Evolutionary conservation across 2,888 invertebrate species (phyloP).

Genomic region (Leptothorax acervorum): DNA sequence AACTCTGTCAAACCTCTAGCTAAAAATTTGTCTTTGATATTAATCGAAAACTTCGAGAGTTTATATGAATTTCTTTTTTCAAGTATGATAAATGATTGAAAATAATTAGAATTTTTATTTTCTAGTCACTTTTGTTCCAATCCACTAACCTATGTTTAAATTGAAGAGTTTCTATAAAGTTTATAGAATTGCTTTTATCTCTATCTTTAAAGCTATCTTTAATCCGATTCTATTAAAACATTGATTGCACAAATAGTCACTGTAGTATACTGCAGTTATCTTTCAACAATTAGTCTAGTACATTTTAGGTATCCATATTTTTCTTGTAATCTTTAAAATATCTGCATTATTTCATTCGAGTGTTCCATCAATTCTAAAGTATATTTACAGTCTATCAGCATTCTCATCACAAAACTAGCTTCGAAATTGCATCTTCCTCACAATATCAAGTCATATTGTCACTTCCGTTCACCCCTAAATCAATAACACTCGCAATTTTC

Average conservation of each 20-base stretch:
- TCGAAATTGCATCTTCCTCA: slow-evolving; percentile 11
- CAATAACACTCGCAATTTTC: not conserved
- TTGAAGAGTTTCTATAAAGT: not conserved
- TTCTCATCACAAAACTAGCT: slow-evolving; percentile 22
- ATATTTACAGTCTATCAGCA: slow-evolving; percentile 3
- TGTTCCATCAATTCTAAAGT: not conserved
- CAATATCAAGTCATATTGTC: not conserved
- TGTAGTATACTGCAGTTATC: not conserved
- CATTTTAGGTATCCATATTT: not conserved
- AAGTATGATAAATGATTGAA: not conserved
- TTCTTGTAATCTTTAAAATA: not conserved
- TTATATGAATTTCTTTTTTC: not conserved
- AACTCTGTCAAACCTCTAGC: not conserved
- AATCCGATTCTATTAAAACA: not conserved
- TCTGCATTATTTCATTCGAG: not conserved
- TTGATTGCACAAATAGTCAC: not conserved
- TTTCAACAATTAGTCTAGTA: not conserved
- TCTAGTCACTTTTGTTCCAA: not conserved
- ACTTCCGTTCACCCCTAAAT: not conserved
- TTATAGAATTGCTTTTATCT: not conserved
- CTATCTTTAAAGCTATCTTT: not conserved
- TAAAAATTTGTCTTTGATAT: not conserved
- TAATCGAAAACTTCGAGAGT: not conserved
- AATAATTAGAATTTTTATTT: not conserved
- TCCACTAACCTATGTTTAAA: not conserved